Conservation (phyloP, 2,113 vertebrate species). For the Callipepla californica region DNA sequence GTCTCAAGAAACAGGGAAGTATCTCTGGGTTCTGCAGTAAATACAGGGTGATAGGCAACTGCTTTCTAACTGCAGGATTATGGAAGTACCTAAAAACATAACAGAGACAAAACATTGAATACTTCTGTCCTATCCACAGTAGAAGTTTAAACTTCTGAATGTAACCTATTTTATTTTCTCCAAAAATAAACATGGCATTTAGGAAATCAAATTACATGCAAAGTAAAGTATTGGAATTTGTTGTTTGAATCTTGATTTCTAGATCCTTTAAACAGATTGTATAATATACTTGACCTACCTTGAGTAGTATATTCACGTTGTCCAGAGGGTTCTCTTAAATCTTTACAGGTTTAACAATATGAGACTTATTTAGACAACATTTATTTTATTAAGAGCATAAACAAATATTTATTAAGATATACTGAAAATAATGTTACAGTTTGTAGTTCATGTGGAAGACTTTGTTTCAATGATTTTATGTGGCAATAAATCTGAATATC, state of each 20-base stretch:
- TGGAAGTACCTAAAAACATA: not conserved
- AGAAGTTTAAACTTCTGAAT: not conserved
- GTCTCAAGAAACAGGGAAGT: not conserved
- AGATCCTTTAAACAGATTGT: not conserved
- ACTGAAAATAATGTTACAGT: not conserved
- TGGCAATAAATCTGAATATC: not conserved
- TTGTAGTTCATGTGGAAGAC: not conserved
- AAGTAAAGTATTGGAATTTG: not conserved
- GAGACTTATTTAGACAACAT: not conserved
- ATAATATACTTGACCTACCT: not conserved
- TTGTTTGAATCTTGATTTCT: not conserved
- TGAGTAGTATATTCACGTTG: not conserved
- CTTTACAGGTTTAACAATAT: not conserved
- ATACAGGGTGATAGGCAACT: not conserved
- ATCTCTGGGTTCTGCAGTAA: not conserved
- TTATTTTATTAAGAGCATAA: not conserved
- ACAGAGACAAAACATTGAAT: not conserved
- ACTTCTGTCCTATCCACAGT: not conserved
- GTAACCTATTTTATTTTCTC: not conserved
- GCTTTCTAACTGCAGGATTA: not conserved
- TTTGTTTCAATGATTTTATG: not conserved
- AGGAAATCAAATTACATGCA: not conserved
- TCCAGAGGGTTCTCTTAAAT: not conserved
- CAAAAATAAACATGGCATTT: not conserved
- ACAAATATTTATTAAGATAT: not conserved